Percentiles rank a stretch among this genome's conserved stretches.
Evolutionary conservation across 2,888 invertebrate species (phyloP).

Genomic region (Suillia variegata): DNA sequence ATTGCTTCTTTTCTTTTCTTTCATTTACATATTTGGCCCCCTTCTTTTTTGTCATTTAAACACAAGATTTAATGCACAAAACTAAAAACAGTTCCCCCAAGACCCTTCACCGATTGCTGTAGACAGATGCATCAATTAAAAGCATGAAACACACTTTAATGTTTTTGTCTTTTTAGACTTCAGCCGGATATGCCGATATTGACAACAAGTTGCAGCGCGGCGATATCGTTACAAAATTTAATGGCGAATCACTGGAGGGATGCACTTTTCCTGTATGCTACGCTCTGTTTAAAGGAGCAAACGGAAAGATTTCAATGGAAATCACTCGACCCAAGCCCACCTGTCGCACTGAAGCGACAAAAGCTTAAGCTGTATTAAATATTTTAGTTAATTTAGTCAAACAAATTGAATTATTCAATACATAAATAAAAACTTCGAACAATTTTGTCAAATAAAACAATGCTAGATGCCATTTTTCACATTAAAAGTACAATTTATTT

Average conservation of each 20-base stretch:
- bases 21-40: too few species aligned
- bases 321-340: conserved; percentile 81
- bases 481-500: conserved; percentile 34
- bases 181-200: conserved; percentile 84
- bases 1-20: too few species aligned
- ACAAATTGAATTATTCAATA: too few species aligned
- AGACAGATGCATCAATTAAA: too few species aligned
- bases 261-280: conserved; percentile 85
- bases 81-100: too few species aligned
- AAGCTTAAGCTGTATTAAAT: too few species aligned
- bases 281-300: conserved; percentile 85
- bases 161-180: conserved; percentile 74
- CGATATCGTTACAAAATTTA: conserved; percentile 87
- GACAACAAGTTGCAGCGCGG: conserved; percentile 91
- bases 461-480: not conserved
- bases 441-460: too few species aligned
- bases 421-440: too few species aligned
- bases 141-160: not conserved
- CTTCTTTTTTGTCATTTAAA: too few species aligned
- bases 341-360: conserved; percentile 51
- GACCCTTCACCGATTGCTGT: too few species aligned
- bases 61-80: too few species aligned
- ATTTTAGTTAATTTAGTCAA: too few species aligned
- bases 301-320: conserved; percentile 81
- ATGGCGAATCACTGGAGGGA: conserved; percentile 80